phyloP scores from a whole-genome alignment of 2,797 vertebrate species.

The Odontamblyopus lacepedii region DNA sequence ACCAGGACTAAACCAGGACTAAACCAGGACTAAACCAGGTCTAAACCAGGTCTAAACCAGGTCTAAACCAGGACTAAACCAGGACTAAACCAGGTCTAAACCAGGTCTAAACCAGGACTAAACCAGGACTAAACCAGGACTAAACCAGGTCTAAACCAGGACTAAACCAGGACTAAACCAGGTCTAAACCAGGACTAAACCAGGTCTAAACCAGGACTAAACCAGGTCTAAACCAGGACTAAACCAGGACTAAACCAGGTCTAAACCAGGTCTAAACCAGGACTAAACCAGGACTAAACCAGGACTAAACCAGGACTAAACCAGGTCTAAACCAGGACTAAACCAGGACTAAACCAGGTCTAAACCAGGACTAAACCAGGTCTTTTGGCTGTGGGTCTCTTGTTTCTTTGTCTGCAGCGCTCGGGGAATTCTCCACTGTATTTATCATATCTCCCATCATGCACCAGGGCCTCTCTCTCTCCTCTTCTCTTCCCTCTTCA shows the following conservation, averaged over 20 bases:
- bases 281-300: background rate
- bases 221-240: background rate
- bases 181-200: background rate
- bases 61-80: background rate
- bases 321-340: background rate
- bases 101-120: background rate
- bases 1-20: background rate
- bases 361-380: background rate
- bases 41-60: background rate
- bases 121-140: background rate
- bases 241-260: background rate
- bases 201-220: background rate
- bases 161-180: background rate
- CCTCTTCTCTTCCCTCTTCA: too few relatives aligned
- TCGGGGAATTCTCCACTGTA: background rate
- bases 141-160: background rate
- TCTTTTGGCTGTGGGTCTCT: background rate
- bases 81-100: background rate
- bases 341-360: background rate
- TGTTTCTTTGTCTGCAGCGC: background rate
- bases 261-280: background rate
- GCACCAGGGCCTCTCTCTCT: background rate
- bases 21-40: conserved; percentile 12
- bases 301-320: background rate
- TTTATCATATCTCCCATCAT: background rate